These are phyloP conservation scores for Tyrophagus putrescentiae DNA, from an alignment of 1,140 invertebrate species.

Conservation along the genomic window DNA sequence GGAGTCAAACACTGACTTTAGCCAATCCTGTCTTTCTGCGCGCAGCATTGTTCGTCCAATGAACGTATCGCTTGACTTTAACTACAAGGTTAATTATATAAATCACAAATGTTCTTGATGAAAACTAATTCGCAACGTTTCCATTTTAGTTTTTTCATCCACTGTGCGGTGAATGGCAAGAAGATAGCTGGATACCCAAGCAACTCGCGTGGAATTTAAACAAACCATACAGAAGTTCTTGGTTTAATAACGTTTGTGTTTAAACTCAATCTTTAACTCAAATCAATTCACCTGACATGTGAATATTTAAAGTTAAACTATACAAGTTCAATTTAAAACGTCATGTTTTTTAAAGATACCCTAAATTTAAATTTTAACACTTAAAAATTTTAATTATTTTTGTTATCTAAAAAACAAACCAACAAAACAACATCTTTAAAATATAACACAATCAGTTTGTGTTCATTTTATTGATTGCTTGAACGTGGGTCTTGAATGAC, in stretches of 20 bases:
- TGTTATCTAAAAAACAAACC: too few species aligned
- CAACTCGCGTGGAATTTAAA: conserved; percentile 1
- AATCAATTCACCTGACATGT: too few species aligned
- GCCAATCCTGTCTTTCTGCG: background rate
- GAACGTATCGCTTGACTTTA: background rate
- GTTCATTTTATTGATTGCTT: too few species aligned
- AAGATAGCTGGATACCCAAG: conserved; percentile 3
- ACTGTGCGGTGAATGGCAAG: background rate
- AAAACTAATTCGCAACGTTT: background rate
- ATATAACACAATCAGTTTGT: too few species aligned
- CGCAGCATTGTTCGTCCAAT: background rate
- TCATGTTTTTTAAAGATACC: too few species aligned
- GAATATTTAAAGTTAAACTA: too few species aligned
- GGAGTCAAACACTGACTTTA: conserved; percentile 2
- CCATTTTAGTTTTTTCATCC: conserved; percentile 3
- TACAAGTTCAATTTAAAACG: too few species aligned
- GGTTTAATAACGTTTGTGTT: background rate
- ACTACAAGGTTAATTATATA: background rate
- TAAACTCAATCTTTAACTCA: too few species aligned
- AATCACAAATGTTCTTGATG: background rate
- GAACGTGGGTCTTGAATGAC: too few species aligned
- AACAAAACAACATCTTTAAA: too few species aligned
- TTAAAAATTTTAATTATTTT: too few species aligned
- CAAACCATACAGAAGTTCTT: background rate
- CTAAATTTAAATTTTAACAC: too few species aligned